Percentiles rank a stretch among this genome's conserved stretches.
Conservation (phyloP, 2,113 vertebrate species). For the Ivindomyrus marchei region DNA sequence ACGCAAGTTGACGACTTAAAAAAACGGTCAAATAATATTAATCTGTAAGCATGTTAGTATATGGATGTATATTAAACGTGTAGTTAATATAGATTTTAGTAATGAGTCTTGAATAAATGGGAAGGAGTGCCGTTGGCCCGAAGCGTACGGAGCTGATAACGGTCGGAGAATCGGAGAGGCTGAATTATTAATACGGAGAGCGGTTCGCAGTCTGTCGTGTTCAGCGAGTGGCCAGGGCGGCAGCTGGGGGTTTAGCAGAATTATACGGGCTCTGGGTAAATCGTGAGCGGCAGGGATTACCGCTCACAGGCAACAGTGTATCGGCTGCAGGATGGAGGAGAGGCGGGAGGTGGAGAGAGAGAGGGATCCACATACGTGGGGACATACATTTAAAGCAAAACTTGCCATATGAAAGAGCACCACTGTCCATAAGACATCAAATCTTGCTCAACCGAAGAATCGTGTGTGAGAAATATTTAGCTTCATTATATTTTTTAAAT, state of each 20-base stretch:
- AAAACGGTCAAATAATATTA: not conserved
- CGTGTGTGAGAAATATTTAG: not conserved
- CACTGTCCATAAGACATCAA: not conserved
- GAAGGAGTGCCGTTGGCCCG: slow-evolving; percentile 15
- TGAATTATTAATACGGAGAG: slow-evolving; percentile 73
- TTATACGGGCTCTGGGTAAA: slow-evolving; percentile 69
- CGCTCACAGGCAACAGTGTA: slow-evolving; percentile 58
- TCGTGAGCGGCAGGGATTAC: slow-evolving; percentile 67
- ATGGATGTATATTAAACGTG: not conserved
- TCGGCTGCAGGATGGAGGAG: slow-evolving; percentile 17
- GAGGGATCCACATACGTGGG: slow-evolving; percentile 37
- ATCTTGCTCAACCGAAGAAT: not conserved
- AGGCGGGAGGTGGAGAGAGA: slow-evolving; percentile 26
- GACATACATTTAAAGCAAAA: slow-evolving; percentile 33
- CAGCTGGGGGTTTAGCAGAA: slow-evolving; percentile 71
- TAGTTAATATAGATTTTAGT: not conserved
- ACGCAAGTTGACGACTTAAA: not conserved
- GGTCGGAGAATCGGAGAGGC: slow-evolving; percentile 51
- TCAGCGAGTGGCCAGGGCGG: slow-evolving; percentile 62
- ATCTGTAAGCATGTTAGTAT: not conserved
- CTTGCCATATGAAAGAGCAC: not conserved
- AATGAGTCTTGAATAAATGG: slow-evolving; percentile 19
- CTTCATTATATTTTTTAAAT: not conserved
- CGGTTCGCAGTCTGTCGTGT: slow-evolving; percentile 64
- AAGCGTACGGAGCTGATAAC: slow-evolving; percentile 41